Evolutionary conservation across 1,140 invertebrate genomes (phyloP).

Genomic region (Acromyrmex charruanus): DNA sequence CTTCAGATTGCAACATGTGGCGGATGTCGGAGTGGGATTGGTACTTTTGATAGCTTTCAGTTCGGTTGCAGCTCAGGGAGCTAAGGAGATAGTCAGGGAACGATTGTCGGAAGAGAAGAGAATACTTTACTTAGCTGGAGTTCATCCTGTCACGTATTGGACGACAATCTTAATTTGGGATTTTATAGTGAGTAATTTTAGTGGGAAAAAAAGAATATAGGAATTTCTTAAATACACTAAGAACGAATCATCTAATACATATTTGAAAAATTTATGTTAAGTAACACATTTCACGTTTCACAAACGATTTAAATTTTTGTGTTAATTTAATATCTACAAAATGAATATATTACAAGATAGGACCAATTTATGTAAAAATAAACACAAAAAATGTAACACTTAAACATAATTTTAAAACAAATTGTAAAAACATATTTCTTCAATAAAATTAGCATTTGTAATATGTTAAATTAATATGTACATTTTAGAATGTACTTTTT

Average conservation of each 20-base stretch:
- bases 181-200: slow-evolving; percentile 85
- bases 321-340: too few relatives aligned
- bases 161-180: slow-evolving; percentile 88
- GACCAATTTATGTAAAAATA: too few relatives aligned
- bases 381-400: too few relatives aligned
- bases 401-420: too few relatives aligned
- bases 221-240: background rate
- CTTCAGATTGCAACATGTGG: slow-evolving; percentile 89
- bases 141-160: slow-evolving; percentile 88
- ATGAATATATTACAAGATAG: too few relatives aligned
- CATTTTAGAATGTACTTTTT: too few relatives aligned
- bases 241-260: background rate
- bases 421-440: too few relatives aligned
- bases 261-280: too few relatives aligned
- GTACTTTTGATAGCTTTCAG: slow-evolving; percentile 89
- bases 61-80: slow-evolving; percentile 88
- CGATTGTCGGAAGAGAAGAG: slow-evolving; percentile 88
- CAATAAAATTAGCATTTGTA: too few relatives aligned
- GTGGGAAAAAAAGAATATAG: background rate
- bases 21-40: slow-evolving; percentile 89
- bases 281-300: too few relatives aligned
- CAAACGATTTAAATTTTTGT: too few relatives aligned
- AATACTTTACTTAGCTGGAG: slow-evolving; percentile 89
- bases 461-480: too few relatives aligned
- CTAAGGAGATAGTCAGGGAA: slow-evolving; percentile 88